Evolutionary conservation across 1,140 invertebrate genomes (phyloP), one percentile per base, ranked within the genome.

Genomic region (Heliothis virescens): DNA sequence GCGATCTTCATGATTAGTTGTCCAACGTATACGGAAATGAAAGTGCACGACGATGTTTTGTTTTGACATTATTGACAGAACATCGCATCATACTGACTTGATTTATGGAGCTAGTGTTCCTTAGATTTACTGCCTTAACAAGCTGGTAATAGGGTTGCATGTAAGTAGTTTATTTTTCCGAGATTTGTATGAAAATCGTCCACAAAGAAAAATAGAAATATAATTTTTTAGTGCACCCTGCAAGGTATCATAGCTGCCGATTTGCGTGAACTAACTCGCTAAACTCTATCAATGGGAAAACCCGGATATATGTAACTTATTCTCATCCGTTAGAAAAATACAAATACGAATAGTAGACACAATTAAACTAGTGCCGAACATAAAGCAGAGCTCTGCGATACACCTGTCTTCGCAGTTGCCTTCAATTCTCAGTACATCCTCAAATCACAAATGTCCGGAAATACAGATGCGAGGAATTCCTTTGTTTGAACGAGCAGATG

Each of bases 1-100:
- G 48, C 48, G 18, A 71, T 53, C 67, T 18, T 71, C 53, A 52
- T 71, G 47, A 69, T 69, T 48, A 53, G 67, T 12, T 26, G 57
- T 60, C 29, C 29, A 53, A n/a, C 67, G 15, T 26, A 53, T 26
- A 71, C 21, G 48, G 48, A 71, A 26, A 50, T 53, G 67, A 71
- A 52, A 52, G 67, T 71, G 26, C 59, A 47, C 12, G 2, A 18
- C 7, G 34, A 67, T 9, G 41, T 48, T 53, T 52, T 18, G 18
- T 21, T 71, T 52, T 48, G 63, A 67, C 41, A 48, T 48, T 67
- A 48, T 18, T 67, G 47, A 41, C 48, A 21, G 16, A 57, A 57
- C 16, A 57, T 11, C 16, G 4, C 55, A 15, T 57, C 13, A 4
- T 26, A 4, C 57, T 48, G 34, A 10, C 41, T 67, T 63, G n/a